Evolutionary conservation across 2,113 vertebrate species (phyloP), one percentile per base, ranked within the genome.

Genomic region (Myotis yumanensis): DNA sequence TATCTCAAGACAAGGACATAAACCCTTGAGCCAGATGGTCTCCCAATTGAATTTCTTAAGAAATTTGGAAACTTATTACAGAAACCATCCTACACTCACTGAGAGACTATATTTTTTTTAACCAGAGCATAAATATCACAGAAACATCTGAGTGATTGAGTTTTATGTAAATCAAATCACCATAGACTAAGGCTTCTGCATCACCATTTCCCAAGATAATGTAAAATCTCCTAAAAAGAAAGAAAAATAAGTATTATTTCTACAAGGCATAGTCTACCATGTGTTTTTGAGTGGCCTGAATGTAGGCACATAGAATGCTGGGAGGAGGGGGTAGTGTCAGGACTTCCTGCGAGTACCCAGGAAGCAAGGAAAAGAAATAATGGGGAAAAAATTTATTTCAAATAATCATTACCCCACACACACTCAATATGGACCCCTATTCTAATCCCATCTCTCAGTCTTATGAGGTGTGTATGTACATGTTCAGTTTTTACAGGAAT

Each of bases 41-140:
- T 86, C 57, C 18, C 88, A 97, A 97, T 96, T 97, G 68, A 95
- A 96, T 97, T 96, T 96, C 94, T 86, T 69, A 54, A 95, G 97
- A 95, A 97, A 97, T 92, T 95, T 28, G n/a, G 76, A 95, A 95
- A 95, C 82, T 90, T 96, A 95, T 96, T 96, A 93, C 88, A 96
- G 95, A 77, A 97, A 92, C 73, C 25, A 68, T 69, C 11, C 54
- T 87, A 72, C 23, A 71, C 30, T 90, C 92, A 35, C 83, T 93
- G 72, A 82, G 40, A 68, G 64, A 68, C 5, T 15, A 64, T 89
- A 54, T 64, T 62, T 87, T 94, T 91, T 77, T 90, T 82, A 17
- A 89, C 79, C 57, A 52, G 43, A 96, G 43, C 17, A 69, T 88
- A 73, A 82, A 77, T 79, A 71, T 32, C 54, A 75, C 76, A 96